Percentiles rank a stretch among this genome's conserved stretches.
These are phyloP conservation scores for Drosophila ohnishii DNA, from an alignment of 1,140 invertebrate species.

Conservation along the genomic window DNA sequence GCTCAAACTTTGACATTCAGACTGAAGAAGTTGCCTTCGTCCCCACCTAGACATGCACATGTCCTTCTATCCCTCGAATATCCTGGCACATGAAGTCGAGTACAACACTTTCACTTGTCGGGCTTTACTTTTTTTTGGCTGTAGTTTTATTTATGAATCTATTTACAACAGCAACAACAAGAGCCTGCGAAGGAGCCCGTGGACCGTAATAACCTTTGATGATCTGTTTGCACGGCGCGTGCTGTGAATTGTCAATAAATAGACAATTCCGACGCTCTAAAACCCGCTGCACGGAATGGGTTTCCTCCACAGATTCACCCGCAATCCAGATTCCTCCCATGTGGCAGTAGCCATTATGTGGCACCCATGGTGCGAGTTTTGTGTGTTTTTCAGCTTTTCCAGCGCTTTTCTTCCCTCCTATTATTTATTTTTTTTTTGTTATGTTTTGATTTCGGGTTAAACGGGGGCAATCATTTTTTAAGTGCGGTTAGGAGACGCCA, in stretches of 20 bases:
- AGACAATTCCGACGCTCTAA: conserved; percentile 47
- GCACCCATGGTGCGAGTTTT: conserved; percentile 22
- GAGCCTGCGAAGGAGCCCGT: background rate
- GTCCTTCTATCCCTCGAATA: conserved; percentile 1
- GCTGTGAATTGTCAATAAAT: conserved; percentile 65
- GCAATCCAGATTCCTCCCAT: conserved; percentile 8
- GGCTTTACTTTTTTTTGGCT: conserved; percentile 5
- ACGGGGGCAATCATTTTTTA: conserved; percentile 21
- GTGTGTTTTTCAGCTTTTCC: conserved; percentile 1
- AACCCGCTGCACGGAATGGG: conserved; percentile 10
- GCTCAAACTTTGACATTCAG: conserved; percentile 53
- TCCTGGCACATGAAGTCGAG: conserved; percentile 19
- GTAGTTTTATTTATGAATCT: conserved; percentile 60
- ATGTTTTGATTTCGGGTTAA: conserved; percentile 17
- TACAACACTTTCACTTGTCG: conserved; percentile 25
- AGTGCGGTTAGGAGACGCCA: conserved; percentile 6
- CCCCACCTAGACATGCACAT: conserved; percentile 16
- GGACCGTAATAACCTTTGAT: conserved; percentile 57
- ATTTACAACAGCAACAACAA: conserved; percentile 33
- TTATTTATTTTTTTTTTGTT: background rate
- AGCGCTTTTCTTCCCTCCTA: background rate
- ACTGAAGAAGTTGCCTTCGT: conserved; percentile 29
- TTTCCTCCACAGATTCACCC: background rate
- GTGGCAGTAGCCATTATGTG: conserved; percentile 23
- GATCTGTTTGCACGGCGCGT: conserved; percentile 57